Evolutionary conservation across 2,113 vertebrate genomes (phyloP).

Genomic region (Reinhardtius hippoglossoides): DNA sequence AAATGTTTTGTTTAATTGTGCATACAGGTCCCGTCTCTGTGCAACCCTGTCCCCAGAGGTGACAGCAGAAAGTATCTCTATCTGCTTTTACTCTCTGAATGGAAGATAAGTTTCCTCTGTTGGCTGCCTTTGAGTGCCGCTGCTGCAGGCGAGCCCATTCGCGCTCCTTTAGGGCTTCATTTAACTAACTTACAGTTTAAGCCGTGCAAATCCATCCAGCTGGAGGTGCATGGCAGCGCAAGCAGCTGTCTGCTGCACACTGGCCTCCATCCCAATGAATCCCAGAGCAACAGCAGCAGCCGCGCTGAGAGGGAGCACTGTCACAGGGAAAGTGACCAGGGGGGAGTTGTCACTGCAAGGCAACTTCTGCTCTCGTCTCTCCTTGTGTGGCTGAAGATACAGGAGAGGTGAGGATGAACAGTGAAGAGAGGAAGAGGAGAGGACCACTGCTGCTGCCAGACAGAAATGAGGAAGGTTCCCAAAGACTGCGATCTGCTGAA

Average conservation of each 20-base stretch:
- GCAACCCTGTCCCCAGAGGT: constrained; percentile 38
- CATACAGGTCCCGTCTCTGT: constrained; percentile 12
- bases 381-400: background rate
- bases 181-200: constrained; percentile 75
- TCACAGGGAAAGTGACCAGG: constrained; percentile 29
- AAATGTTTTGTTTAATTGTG: constrained; percentile 46
- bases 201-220: constrained; percentile 73
- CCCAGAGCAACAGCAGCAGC: constrained; percentile 44
- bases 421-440: background rate
- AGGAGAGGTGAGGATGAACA: background rate
- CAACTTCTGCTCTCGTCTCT: background rate
- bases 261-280: constrained; percentile 47
- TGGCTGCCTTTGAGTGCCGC: constrained; percentile 47
- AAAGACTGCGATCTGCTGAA: background rate
- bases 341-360: constrained; percentile 27
- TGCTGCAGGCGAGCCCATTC: constrained; percentile 55
- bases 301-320: constrained; percentile 32
- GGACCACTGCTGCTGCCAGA: background rate
- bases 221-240: constrained; percentile 62
- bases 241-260: constrained; percentile 68
- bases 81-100: constrained; percentile 43
- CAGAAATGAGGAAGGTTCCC: background rate
- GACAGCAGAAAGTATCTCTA: constrained; percentile 58
- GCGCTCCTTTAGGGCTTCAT: constrained; percentile 74
- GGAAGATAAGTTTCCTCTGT: constrained; percentile 53